Base-by-base conservation (phyloP, 23 tunicate genomes). In the Styela clava region DNA sequence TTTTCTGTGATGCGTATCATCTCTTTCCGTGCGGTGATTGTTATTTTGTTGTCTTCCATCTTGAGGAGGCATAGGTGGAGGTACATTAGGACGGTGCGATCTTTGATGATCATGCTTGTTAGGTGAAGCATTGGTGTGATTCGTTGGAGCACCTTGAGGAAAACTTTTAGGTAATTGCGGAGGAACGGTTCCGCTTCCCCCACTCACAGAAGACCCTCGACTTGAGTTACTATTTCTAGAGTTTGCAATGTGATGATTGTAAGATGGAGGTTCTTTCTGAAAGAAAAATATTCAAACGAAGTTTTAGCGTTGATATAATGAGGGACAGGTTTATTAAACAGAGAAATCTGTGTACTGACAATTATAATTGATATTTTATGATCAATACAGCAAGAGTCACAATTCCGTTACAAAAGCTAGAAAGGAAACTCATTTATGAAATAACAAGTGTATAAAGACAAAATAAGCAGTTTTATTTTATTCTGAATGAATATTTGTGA, bases 151-250 rank as follows among this genome's bases (percentile, higher is more conserved):
- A 12, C 56, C 56, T 30, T 21, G 77, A 32, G 34, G 77, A 30
- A 16, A 31, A 31, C 20, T 71, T 71, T 71, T 71, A 26, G 35
- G 23, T 19, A 34, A 35, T 33, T 21, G 35, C 3, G 77, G 23
- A 16, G 71, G 31, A 28, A 28, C 16, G 30, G 81, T 52, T 36
- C 25, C 81, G 31, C 81, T 76, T 67, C 65, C 65, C 30, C 64
- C 81, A 2, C 81, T 76, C 28, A 76, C 81, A n/a, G 80, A 37
- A 7, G 81, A 76, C 9, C 81, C 65, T 1, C 65, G 81, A 52
- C 81, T 76, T 51, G 81, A 76, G 65, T 76, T 76, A 52, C 81
- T 76, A 44, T 64, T 76, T 1, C 81, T 25, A 9, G 81, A 76
- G 81, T 44, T 52, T 21, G 65, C 52, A 44, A 24, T 25, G 65